These are phyloP conservation scores for Lasioglossum figueresi DNA, from an alignment of 2,888 invertebrate genomes.

Conservation along the genomic window DNA sequence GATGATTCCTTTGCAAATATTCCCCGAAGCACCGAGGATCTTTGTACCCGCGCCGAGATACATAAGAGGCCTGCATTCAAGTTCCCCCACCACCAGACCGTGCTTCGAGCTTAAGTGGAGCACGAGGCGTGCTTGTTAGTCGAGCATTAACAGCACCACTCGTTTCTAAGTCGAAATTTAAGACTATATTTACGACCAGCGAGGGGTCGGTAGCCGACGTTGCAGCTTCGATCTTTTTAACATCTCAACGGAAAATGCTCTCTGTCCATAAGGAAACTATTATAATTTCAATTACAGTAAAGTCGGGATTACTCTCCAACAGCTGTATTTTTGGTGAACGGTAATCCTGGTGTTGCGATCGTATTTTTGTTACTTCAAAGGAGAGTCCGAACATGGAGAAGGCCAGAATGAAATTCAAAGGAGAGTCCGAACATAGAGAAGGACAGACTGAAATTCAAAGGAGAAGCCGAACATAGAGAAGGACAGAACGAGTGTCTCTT, in stretches of 20 bases:
- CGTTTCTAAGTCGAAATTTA: conserved; percentile 12
- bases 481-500: too few relatives aligned
- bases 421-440: too few relatives aligned
- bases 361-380: too few relatives aligned
- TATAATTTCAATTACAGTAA: neutral
- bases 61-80: conserved; percentile 5
- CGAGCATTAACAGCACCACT: neutral
- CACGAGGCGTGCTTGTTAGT: conserved; percentile 32
- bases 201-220: neutral
- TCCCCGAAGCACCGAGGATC: conserved; percentile 2
- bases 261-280: neutral
- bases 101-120: conserved; percentile 34
- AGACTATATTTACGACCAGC: neutral
- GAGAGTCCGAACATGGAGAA: too few relatives aligned
- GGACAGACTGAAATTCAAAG: too few relatives aligned
- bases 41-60: neutral
- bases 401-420: too few relatives aligned
- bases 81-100: neutral
- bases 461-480: too few relatives aligned
- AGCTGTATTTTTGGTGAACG: too few relatives aligned
- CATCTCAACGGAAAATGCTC: neutral
- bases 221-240: neutral
- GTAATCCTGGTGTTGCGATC: too few relatives aligned
- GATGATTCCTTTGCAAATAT: conserved; percentile 42
- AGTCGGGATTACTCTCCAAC: too few relatives aligned